Evolutionary conservation across 2,113 vertebrate genomes (phyloP).

Genomic region (Manacus vitellinus): DNA sequence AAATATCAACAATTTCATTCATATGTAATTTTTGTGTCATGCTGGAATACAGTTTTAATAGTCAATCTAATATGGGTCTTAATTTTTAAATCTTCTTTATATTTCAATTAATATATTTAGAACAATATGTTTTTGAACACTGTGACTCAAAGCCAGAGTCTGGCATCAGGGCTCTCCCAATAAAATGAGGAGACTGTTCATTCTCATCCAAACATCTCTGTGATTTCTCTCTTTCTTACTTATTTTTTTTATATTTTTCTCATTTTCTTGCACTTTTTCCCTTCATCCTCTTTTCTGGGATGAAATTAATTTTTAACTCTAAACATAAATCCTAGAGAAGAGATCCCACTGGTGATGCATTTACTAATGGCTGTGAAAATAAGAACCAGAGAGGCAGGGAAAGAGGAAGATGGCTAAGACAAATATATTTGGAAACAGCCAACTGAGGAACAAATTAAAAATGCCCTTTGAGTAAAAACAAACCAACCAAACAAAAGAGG

Average conservation of each 20-base stretch:
- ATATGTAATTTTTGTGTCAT: background rate
- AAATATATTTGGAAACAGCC: constrained; percentile 63
- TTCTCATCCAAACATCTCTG: background rate
- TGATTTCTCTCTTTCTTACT: background rate
- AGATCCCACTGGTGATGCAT: constrained; percentile 9
- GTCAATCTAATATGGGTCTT: background rate
- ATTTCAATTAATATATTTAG: background rate
- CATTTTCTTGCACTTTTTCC: background rate
- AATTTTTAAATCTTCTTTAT: background rate
- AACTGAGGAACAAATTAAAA: constrained; percentile 56
- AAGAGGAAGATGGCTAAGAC: constrained; percentile 54
- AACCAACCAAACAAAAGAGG: constrained; percentile 62
- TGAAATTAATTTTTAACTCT: constrained; percentile 43
- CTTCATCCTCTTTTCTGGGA: background rate
- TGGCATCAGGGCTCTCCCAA: background rate
- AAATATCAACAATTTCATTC: background rate
- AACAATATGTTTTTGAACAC: background rate
- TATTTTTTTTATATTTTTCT: background rate
- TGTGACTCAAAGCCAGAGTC: background rate
- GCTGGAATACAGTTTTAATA: background rate
- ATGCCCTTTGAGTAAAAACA: constrained; percentile 56
- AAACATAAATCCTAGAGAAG: constrained; percentile 41
- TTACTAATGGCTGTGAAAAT: constrained; percentile 57
- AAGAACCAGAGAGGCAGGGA: constrained; percentile 52
- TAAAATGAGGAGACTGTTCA: background rate